Evolutionary conservation across 2,113 vertebrate genomes (phyloP), one percentile per base, ranked within the genome.

Genomic region (Megaptera novaeangliae): DNA sequence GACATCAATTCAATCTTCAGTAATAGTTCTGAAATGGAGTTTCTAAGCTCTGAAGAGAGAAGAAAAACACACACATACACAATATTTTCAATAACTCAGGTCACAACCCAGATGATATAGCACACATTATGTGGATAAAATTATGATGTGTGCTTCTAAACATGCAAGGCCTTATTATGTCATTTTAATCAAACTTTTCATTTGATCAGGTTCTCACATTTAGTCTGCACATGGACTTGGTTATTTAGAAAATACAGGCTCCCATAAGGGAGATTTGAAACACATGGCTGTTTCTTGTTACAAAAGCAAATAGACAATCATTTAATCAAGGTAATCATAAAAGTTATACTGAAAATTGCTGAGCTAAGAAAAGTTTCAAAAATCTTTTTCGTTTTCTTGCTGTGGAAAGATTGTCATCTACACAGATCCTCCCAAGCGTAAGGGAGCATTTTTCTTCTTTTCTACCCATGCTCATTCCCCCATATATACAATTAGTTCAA

Each of bases 1-100:
- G 98, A 97, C 96, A 97, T 97, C 96, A 97, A 94, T 97, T 98
- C 0, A 0, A 93, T 97, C 96, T 95, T 90, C 84, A 59, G 80
- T 94, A 96, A 95, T 95, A 94, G 92, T 83, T 97, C 77, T 95
- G 39, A 97, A 95, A 97, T 85, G 90, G 78, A 96, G 72, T 95
- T 83, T 87, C 80, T 93, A 72, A 46, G 41, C 92, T 68, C 77
- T 71, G 23, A 90, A 57, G 52, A 91, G 49, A 87, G 14, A 41
- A 7, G 63, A 39, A 69, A 74, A 64, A 94, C 14, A 52, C n/a
- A 93, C 5, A 75, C 41, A 74, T 13, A 44, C n/a, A 87, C 1
- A 63, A 6, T 61, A 96, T 93, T 97, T 91, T 52, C 63, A 94
- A 78, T 91, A 94, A 82, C 41, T 94, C 78, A 52, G 84, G 91